Evolutionary conservation across 2,113 vertebrate genomes (phyloP).

Genomic region (Charadrius vociferus): DNA sequence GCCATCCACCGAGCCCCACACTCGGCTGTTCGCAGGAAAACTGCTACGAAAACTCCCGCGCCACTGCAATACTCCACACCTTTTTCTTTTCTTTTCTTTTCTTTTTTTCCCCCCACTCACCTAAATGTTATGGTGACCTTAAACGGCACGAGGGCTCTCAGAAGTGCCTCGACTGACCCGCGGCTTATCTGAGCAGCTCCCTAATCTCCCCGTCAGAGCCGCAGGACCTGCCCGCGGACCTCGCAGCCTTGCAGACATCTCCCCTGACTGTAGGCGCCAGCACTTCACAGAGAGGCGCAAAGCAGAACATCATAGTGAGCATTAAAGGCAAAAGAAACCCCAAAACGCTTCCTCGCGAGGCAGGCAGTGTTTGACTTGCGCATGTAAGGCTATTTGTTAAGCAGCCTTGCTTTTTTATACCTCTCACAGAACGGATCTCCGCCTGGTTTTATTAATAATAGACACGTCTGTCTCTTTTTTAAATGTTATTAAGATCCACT

Average conservation of each 20-base stretch:
- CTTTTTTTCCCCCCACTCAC: neutral
- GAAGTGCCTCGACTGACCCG: neutral
- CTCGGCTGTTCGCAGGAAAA: neutral
- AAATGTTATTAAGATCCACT: slow-evolving; percentile 15
- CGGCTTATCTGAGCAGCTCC: neutral
- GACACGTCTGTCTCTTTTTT: neutral
- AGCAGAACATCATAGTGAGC: neutral
- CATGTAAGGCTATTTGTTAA: neutral
- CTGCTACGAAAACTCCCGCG: accelerated
- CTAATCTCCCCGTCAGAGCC: neutral
- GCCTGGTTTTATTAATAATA: slow-evolving; percentile 28
- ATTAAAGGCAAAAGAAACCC: neutral
- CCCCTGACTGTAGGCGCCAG: accelerated
- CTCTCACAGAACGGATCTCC: neutral
- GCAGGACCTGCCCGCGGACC: neutral
- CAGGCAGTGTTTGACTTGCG: neutral
- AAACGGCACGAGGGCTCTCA: accelerated
- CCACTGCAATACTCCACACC: neutral
- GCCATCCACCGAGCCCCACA: neutral
- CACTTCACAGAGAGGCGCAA: neutral
- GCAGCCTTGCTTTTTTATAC: neutral
- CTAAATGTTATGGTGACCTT: neutral
- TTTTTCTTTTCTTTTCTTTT: neutral
- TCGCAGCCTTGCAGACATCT: neutral
- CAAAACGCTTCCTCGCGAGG: neutral